Percentiles rank a stretch among this genome's conserved stretches.
These are phyloP conservation scores for Itoplectis maculator DNA, from an alignment of 2,888 invertebrate genomes.

Conservation along the genomic window DNA sequence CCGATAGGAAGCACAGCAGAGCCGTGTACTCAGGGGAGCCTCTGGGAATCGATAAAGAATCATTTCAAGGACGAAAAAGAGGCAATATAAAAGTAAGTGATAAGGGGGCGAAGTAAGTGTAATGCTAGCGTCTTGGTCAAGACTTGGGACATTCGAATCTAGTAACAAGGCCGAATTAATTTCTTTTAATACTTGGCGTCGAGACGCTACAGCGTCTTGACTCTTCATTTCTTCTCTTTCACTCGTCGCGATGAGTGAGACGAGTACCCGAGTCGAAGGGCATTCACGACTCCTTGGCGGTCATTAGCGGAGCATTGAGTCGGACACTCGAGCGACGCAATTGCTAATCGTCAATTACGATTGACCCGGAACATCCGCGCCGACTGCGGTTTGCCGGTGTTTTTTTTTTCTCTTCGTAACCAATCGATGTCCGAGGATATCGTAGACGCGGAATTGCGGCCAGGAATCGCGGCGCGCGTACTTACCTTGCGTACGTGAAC, in stretches of 20 bases:
- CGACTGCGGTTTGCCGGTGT: conserved; percentile 20
- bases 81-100: no score
- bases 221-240: conserved; percentile 26
- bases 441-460: no score
- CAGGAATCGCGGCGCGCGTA: not conserved
- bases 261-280: not conserved
- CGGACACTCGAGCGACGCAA: conserved; percentile 39
- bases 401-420: conserved; percentile 30
- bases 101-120: no score
- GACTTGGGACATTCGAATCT: no score
- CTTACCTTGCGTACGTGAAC: conserved; percentile 86
- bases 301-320: conserved; percentile 39
- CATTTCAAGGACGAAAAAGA: not conserved
- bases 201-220: no score
- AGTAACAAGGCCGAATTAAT: no score
- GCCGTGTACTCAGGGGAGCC: conserved; percentile 87
- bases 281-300: conserved; percentile 19
- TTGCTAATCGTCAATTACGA: conserved; percentile 51
- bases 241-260: not conserved
- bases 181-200: no score
- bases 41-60: conserved; percentile 67
- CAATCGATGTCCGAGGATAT: no score
- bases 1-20: conserved; percentile 88
- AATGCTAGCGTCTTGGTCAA: no score
- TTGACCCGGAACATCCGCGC: conserved; percentile 44